Percentiles rank a stretch among this genome's conserved stretches.
Conservation (phyloP, 1,140 invertebrate genomes). For the Sesamia nonagrioides region DNA sequence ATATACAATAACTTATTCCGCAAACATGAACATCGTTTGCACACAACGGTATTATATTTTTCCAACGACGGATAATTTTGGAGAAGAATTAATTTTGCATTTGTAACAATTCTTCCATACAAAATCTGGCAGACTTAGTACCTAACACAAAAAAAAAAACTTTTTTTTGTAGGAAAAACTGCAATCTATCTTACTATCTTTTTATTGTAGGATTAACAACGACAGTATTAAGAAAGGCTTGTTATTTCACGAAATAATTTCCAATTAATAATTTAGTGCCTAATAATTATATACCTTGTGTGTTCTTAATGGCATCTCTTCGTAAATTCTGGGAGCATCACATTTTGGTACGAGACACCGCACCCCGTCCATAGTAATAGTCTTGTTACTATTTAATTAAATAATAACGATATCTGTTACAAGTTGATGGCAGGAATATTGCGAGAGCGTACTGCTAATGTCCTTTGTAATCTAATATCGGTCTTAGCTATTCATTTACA, state of each 20-base stretch:
- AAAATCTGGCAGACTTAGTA: too few relatives aligned
- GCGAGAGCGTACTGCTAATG: slow-evolving; percentile 28
- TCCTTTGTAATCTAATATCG: slow-evolving; percentile 35
- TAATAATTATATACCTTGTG: neutral
- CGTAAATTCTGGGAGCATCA: neutral
- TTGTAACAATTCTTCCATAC: too few relatives aligned
- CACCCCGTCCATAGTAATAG: slow-evolving; percentile 8
- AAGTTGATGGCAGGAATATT: slow-evolving; percentile 11
- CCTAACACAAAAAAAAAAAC: too few relatives aligned
- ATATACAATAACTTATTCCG: too few relatives aligned
- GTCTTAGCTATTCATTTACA: slow-evolving; percentile 42
- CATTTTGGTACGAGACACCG: neutral
- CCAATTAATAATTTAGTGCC: neutral
- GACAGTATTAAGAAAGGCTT: too few relatives aligned
- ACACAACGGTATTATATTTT: too few relatives aligned
- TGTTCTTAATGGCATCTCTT: neutral
- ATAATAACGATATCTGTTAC: slow-evolving; percentile 44
- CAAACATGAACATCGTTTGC: too few relatives aligned
- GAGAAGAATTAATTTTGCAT: too few relatives aligned
- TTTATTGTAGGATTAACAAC: too few relatives aligned
- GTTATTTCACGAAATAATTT: neutral
- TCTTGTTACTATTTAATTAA: slow-evolving; percentile 44
- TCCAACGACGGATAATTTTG: too few relatives aligned
- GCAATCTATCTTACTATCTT: too few relatives aligned
- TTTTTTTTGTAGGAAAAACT: too few relatives aligned